Evolutionary conservation across 2,888 invertebrate species (phyloP).

Genomic region (Leucophenga maculata): DNA sequence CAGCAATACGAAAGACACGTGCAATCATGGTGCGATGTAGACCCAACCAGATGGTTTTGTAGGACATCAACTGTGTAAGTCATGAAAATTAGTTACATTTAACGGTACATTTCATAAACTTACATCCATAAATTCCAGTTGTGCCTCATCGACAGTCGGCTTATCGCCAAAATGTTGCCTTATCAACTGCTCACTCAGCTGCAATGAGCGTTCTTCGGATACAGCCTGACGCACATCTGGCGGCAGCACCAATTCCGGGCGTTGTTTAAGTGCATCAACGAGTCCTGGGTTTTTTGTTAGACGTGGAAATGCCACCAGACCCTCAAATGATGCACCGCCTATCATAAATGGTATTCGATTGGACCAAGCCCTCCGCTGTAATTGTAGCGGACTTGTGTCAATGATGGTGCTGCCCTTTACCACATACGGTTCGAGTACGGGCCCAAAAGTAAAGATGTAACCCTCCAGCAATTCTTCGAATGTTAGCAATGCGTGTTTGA

Average conservation of each 20-base stretch:
- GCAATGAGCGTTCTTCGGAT: background rate
- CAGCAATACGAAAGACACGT: constrained; percentile 53
- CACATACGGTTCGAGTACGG: constrained; percentile 57
- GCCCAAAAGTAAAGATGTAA: constrained; percentile 60
- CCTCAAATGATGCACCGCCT: constrained; percentile 68
- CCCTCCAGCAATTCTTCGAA: constrained; percentile 53
- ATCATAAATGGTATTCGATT: constrained; percentile 64
- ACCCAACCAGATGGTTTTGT: constrained; percentile 69
- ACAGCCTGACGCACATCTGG: background rate
- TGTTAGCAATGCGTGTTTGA: constrained; percentile 63
- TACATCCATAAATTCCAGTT: constrained; percentile 63
- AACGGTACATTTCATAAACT: constrained; percentile 32
- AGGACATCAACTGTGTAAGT: constrained; percentile 29
- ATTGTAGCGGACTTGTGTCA: background rate
- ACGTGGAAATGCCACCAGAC: constrained; percentile 59
- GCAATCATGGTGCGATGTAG: constrained; percentile 63
- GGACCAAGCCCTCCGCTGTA: constrained; percentile 55
- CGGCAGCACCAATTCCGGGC: constrained; percentile 44
- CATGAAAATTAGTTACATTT: background rate
- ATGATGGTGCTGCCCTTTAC: constrained; percentile 37
- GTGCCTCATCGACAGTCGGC: constrained; percentile 34
- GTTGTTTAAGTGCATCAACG: constrained; percentile 44
- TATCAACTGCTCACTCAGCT: constrained; percentile 61
- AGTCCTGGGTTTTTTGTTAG: constrained; percentile 31
- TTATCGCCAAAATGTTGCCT: constrained; percentile 71